Evolutionary conservation across 2,888 invertebrate species (phyloP), one percentile per base, ranked within the genome.

Genomic region (Polydrusus pterygomalis): DNA sequence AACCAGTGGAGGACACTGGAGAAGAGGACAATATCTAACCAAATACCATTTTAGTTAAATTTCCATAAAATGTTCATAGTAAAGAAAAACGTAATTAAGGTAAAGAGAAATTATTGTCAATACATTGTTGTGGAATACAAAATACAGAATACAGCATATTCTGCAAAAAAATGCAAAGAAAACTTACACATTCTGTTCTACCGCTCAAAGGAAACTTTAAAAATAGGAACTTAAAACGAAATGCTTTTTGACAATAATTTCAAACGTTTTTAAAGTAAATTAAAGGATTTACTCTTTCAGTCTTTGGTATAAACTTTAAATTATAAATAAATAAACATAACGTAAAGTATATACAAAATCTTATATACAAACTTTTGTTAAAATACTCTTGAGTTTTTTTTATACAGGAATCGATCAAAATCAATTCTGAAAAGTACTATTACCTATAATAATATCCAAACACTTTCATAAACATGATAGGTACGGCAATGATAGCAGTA

Each of bases 261-360:
- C 34, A 7, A 45, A 20, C 47, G 34, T 62, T 17, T 63, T 70
- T 63, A 74, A 70, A 68, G 74, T 74, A 74, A 77, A 74, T 71
- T 65, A 77, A 74, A 68, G 68, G 71, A 77, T 38, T 74, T 74
- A 74, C 70, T 77, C 67, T 63, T 82, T 85, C 85, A 85, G 85
- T 85, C 85, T 85, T 85, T 85, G 85, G 85, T 81, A 83, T 81
- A 82, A 82, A 81, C 79, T 80, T 82, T 82, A 83, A 84, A 82
- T 83, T 64, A 75, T 38, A 77, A 77, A 72, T 72, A 74, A 72
- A 77, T 75, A 72, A 72, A 80, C 82, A 81, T 82, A 81, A 80
- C 83, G 79, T 71, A 74, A 81, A 79, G 65, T 73, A 75, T 73
- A 64, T 70, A 75, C 69, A 77, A 64, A 64, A 68, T 64, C 68